Percentiles rank a stretch among this genome's conserved stretches.
Evolutionary conservation across 2,888 invertebrate genomes (phyloP).

Genomic region (Melanostoma scalare): DNA sequence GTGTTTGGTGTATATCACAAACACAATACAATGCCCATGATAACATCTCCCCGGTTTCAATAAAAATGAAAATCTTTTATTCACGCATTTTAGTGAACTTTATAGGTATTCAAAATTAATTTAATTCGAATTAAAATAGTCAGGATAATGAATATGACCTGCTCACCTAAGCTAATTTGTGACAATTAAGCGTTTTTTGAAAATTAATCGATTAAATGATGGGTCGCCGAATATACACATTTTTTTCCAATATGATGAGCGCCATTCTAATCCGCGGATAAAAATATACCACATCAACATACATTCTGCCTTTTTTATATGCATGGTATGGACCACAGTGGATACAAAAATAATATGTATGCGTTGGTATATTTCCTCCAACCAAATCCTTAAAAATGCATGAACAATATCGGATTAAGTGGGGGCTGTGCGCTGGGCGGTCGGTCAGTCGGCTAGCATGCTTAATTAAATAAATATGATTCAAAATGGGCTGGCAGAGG

Average conservation of each 20-base stretch:
- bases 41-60: conserved; percentile 27
- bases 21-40: conserved; percentile 7
- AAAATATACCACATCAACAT: background rate
- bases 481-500: conserved; percentile 29
- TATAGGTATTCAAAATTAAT: conserved; percentile 46
- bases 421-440: background rate
- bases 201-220: conserved; percentile 64
- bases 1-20: background rate
- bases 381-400: conserved; percentile 68
- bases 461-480: conserved; percentile 72
- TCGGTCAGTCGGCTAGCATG: conserved; percentile 31
- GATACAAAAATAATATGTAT: conserved; percentile 26
- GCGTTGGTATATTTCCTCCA: conserved; percentile 12
- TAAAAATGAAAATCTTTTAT: conserved; percentile 24
- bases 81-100: background rate
- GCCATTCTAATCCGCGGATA: background rate
- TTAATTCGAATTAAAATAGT: conserved; percentile 59
- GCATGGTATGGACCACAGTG: conserved; percentile 11
- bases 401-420: conserved; percentile 68
- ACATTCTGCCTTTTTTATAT: conserved; percentile 17
- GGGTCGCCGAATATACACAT: too few species aligned
- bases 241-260: conserved; percentile 1
- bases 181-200: conserved; percentile 64
- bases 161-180: conserved; percentile 68
- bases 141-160: conserved; percentile 52